These are phyloP conservation scores for Holocentrus rufus DNA, from an alignment of 2,797 vertebrate genomes.

Conservation along the genomic window DNA sequence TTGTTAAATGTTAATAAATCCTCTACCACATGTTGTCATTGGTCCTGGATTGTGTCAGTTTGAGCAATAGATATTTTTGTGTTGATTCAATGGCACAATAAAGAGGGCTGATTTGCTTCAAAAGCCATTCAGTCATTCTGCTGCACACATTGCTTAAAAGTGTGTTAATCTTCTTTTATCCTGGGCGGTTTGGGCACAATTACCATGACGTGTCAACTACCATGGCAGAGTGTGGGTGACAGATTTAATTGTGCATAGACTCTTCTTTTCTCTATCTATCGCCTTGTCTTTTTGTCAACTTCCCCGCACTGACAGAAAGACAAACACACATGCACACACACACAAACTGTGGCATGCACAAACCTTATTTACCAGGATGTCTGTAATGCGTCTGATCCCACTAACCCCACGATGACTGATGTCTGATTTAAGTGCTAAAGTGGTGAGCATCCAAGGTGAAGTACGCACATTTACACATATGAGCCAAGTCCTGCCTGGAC, in stretches of 20 bases:
- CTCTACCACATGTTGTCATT: not conserved
- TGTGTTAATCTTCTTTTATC: slow-evolving; percentile 9
- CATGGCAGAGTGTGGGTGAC: not conserved
- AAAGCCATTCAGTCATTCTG: not conserved
- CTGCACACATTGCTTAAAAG: not conserved
- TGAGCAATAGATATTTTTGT: not conserved
- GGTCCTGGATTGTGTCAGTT: not conserved
- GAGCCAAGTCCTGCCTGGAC: slow-evolving; percentile 25
- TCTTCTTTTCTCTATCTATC: slow-evolving; percentile 33
- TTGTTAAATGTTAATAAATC: slow-evolving; percentile 10
- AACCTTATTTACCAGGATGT: not conserved
- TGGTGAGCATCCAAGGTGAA: slow-evolving; percentile 17
- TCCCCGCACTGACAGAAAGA: not conserved
- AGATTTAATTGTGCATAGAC: slow-evolving; percentile 8
- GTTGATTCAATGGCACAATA: not conserved
- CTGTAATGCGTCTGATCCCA: not conserved
- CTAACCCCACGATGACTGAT: not conserved
- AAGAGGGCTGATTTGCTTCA: slow-evolving; percentile 7
- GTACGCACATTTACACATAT: slow-evolving; percentile 28
- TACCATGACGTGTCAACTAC: slow-evolving; percentile 8
- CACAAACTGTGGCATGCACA: not conserved
- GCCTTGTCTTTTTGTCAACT: not conserved
- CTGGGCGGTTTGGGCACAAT: slow-evolving; percentile 31
- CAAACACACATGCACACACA: slow-evolving; percentile 2
- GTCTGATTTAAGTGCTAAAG: slow-evolving; percentile 15